Evolutionary conservation across 2,797 vertebrate species (phyloP).

Genomic region (Crypturellus tataupa): DNA sequence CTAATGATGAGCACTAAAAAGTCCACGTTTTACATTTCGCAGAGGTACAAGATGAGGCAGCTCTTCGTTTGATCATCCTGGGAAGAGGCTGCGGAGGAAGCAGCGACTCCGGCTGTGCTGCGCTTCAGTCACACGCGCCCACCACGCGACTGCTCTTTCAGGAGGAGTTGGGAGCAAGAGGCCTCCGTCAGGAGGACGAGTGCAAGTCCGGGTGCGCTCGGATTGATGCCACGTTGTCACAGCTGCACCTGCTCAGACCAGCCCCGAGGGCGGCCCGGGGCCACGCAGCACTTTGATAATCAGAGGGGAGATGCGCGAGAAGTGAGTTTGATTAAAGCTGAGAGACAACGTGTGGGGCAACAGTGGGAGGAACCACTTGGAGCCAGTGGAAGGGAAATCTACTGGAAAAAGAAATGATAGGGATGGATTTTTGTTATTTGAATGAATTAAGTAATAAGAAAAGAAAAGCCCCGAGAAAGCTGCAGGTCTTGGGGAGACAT

Average conservation of each 20-base stretch:
- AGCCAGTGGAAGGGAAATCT: conserved; percentile 38
- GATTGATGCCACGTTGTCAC: conserved; percentile 53
- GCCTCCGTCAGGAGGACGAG: conserved; percentile 20
- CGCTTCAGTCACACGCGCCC: neutral
- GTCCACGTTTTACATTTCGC: conserved; percentile 1
- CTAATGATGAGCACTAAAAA: neutral
- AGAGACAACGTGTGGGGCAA: conserved; percentile 47
- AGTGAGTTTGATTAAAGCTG: conserved; percentile 48
- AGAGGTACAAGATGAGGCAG: neutral
- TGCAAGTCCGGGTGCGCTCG: conserved; percentile 5
- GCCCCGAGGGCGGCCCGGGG: conserved; percentile 50
- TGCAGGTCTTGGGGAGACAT: conserved; percentile 13
- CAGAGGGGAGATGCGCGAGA: neutral
- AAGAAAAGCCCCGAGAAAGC: conserved; percentile 9
- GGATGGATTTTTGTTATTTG: conserved; percentile 29
- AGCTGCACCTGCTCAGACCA: conserved; percentile 56
- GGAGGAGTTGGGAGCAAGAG: conserved; percentile 4
- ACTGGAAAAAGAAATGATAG: neutral
- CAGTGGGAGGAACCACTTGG: conserved; percentile 23
- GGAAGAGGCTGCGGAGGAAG: neutral
- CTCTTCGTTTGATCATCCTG: neutral
- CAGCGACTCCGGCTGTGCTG: neutral
- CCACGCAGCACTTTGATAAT: conserved; percentile 33
- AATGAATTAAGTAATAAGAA: conserved; percentile 34
- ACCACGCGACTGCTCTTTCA: neutral